Evolutionary conservation across 2,113 vertebrate species (phyloP).

Genomic region (Chloropsis hardwickii): DNA sequence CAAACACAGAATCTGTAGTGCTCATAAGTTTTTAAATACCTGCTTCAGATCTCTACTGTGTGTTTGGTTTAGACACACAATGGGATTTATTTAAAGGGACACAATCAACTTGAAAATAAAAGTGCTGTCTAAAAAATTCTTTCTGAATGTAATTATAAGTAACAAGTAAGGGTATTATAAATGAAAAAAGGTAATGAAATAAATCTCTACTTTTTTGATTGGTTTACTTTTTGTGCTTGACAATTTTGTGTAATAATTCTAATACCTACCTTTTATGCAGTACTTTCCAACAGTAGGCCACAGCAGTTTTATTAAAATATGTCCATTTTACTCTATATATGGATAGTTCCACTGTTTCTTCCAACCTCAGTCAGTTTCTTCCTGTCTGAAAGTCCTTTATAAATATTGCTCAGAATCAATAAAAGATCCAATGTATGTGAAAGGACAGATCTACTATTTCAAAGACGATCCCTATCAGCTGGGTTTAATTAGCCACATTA

Average conservation of each 20-base stretch:
- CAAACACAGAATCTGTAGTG: neutral
- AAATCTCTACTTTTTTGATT: neutral
- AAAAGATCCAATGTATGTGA: neutral
- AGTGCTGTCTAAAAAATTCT: neutral
- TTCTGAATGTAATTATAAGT: neutral
- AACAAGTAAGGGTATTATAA: neutral
- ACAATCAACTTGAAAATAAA: neutral
- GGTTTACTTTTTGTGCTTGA: neutral
- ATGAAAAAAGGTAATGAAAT: neutral
- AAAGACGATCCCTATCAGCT: neutral
- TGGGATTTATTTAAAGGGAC: constrained; percentile 16
- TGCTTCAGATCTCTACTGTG: neutral
- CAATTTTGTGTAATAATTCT: neutral
- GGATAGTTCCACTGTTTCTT: neutral
- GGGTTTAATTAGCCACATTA: constrained; percentile 15
- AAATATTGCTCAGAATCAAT: neutral
- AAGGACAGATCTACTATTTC: neutral
- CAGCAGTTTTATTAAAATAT: neutral
- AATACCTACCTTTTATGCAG: neutral
- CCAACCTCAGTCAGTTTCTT: neutral
- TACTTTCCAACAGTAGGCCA: neutral
- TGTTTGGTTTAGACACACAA: neutral
- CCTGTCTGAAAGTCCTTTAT: neutral
- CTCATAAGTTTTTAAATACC: neutral
- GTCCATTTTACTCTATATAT: neutral